A percentile compares a stretch with the other conserved stretches of the same genome.
phyloP scores from a whole-genome alignment of 1,140 invertebrate genomes.

The Rhagoletis pomonella region DNA sequence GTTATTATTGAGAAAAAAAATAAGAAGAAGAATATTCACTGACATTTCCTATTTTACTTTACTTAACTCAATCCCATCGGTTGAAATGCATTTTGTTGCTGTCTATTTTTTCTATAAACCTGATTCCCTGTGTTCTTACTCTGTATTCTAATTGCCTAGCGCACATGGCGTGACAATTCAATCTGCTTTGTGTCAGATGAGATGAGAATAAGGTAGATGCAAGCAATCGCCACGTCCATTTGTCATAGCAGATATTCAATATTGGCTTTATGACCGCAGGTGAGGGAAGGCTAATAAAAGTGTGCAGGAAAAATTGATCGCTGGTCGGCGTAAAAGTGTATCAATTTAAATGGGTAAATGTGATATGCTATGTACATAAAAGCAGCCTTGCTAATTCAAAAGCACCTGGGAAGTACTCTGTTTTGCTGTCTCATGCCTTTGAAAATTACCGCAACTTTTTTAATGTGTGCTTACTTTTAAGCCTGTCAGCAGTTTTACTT shows the following conservation, averaged over 20 bases:
- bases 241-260: conserved; percentile 10
- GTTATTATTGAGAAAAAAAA: not conserved
- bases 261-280: not conserved
- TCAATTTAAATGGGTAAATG: not conserved
- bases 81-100: not conserved
- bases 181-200: not conserved
- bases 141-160: not conserved
- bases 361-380: not conserved
- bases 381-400: not conserved
- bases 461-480: not conserved
- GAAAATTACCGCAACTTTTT: too few species aligned
- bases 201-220: too few species aligned
- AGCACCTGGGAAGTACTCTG: too few species aligned
- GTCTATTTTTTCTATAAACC: not conserved
- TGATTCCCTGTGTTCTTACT: not conserved
- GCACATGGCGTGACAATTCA: not conserved
- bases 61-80: not conserved
- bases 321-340: not conserved
- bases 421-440: too few species aligned
- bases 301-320: not conserved
- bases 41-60: not conserved
- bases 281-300: not conserved
- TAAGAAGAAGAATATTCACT: too few species aligned
- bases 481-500: not conserved
- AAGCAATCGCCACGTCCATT: not conserved